These are phyloP conservation scores for Temnothorax longispinosus DNA, from an alignment of 1,140 invertebrate species.

Conservation along the genomic window DNA sequence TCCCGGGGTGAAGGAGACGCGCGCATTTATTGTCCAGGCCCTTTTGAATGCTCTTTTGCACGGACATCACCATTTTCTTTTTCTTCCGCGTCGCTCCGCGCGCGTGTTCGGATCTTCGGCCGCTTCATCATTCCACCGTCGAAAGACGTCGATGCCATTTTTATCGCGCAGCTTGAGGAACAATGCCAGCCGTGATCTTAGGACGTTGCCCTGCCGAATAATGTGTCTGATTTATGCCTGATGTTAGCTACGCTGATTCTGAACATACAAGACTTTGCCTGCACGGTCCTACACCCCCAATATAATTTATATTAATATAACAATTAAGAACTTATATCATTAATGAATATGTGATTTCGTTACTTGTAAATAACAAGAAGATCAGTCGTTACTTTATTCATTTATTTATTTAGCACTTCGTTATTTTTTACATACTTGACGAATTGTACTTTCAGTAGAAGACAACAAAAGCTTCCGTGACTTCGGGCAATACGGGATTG, in stretches of 20 bases:
- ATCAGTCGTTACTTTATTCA: neutral
- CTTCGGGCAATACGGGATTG: neutral
- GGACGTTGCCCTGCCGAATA: slow-evolving; percentile 20
- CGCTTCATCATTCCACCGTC: slow-evolving; percentile 30
- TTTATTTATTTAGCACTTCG: neutral
- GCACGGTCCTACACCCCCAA: neutral
- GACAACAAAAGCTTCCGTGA: neutral
- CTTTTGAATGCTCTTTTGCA: slow-evolving; percentile 51
- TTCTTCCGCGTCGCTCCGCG: slow-evolving; percentile 25
- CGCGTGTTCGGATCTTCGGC: slow-evolving; percentile 11
- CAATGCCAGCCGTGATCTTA: slow-evolving; percentile 3
- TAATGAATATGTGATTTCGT: neutral
- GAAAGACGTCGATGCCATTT: slow-evolving; percentile 37
- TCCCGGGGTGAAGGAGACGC: slow-evolving; percentile 68
- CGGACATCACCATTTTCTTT: slow-evolving; percentile 54
- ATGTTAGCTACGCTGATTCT: neutral
- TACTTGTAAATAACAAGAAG: neutral
- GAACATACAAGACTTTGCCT: neutral
- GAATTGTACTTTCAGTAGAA: neutral
- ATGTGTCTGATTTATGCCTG: neutral
- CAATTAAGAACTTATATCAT: neutral
- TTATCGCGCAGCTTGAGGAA: slow-evolving; percentile 33
- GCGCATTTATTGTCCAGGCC: slow-evolving; percentile 67
- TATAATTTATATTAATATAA: neutral
- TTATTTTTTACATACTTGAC: neutral